Percentiles rank a stretch among this genome's conserved stretches.
phyloP scores from a whole-genome alignment of 2,113 vertebrate species.

The Fregata magnificens region DNA sequence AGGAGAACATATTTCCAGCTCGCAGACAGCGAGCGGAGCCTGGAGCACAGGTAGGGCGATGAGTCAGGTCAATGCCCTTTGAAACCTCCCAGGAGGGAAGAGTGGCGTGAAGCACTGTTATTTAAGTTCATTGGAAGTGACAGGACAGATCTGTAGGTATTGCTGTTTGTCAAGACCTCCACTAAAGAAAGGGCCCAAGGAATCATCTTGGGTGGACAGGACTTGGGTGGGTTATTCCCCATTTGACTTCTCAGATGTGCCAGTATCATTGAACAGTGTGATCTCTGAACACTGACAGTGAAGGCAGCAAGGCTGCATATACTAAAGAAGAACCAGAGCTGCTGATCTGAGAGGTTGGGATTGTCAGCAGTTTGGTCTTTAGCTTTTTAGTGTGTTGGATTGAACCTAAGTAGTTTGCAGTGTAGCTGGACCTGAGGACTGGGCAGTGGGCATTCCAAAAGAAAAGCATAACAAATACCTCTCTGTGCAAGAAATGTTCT shows the following conservation, averaged over 20 bases:
- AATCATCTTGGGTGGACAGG: background rate
- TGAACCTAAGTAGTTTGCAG: background rate
- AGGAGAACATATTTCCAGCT: background rate
- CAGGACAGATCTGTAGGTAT: background rate
- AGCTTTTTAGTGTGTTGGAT: background rate
- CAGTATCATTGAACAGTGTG: background rate
- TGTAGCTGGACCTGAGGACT: background rate
- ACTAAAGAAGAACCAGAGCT: background rate
- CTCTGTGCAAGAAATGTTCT: background rate
- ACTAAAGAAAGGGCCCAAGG: background rate
- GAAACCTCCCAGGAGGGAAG: background rate
- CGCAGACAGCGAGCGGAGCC: background rate
- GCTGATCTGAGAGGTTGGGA: background rate
- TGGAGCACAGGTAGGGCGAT: background rate
- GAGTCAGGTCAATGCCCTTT: background rate
- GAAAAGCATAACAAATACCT: background rate
- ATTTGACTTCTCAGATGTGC: background rate
- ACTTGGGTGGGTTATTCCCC: background rate
- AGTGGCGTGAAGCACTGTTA: background rate
- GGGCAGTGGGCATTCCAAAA: background rate
- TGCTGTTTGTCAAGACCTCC: background rate
- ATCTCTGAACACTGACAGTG: background rate
- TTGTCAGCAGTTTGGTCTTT: background rate
- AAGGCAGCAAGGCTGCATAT: background rate
- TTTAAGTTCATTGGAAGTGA: background rate